Evolutionary conservation across 37 sponge, comb jelly and placozoan species (phyloP), one percentile per base, ranked within the genome.

Genomic region (Beroe forskalii): DNA sequence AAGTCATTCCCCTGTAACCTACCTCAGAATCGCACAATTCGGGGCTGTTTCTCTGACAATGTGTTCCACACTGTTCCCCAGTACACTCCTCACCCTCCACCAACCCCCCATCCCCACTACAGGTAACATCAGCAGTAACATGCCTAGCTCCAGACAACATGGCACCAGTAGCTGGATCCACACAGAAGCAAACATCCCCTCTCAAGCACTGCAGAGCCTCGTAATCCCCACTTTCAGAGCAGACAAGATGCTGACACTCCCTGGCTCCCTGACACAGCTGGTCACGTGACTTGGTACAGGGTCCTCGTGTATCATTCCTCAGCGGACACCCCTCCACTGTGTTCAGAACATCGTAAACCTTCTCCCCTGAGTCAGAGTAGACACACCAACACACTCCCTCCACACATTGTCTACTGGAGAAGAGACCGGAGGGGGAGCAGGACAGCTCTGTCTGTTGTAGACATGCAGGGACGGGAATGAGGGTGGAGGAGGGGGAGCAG

Each of bases 141-240:
- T 43, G 24, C 42, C 30, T 6, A 80, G 55, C 55, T 8, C 4
- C 31, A 12, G 86, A 80, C 24, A 25, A n/a, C 24, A 80, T 32
- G 9, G 28, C 12, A 27, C 86, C 86, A 25, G 86, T 38, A 12
- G 8, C 12, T 2, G 37, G 55, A 48, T 80, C 55, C 24, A 80
- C 44, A 80, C 86, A 80, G 55, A 80, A 42, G 42, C 86, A 80
- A 1, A 80, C 86, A 44, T 44, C 86, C 12, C 86, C 86, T 4
- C 55, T 41, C 24, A 80, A 48, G 27, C 86, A 80, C 30, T 80
- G 86, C 0, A 80, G 55, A 44, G 86, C 1, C 30, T n/a, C 24
- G 30, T 30, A 80, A 4, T 25, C 42, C 17, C 86, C 86, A 6
- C 17, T 37, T 24, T 80, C 55, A 80, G 28, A 32, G 35, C 86